Conservation (phyloP, 2,113 vertebrate genomes). For the Todiramphus chloris region DNA sequence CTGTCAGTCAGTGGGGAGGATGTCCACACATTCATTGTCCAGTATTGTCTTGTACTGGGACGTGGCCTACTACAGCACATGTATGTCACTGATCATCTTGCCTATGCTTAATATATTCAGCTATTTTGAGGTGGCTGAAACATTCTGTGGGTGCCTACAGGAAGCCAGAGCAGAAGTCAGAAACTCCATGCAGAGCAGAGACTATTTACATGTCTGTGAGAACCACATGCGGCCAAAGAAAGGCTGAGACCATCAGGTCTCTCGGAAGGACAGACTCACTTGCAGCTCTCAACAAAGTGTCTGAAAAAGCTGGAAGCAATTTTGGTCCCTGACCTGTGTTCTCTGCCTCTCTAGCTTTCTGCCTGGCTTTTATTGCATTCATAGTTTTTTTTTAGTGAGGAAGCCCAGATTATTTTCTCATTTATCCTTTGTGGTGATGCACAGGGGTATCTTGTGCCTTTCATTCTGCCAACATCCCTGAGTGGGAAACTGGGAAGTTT, state of each 20-base stretch:
- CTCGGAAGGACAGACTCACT: not conserved
- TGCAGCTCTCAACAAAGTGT: not conserved
- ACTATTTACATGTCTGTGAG: not conserved
- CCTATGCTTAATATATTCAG: not conserved
- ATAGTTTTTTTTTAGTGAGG: not conserved
- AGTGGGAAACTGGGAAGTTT: not conserved
- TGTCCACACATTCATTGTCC: not conserved
- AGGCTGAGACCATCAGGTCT: not conserved
- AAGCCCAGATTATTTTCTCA: not conserved
- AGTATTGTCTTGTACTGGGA: not conserved
- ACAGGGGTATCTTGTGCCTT: not conserved
- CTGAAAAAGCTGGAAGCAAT: not conserved
- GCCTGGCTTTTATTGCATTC: not conserved
- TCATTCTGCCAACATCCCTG: not conserved
- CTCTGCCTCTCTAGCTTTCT: not conserved
- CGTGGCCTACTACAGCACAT: not conserved
- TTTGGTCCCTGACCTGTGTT: not conserved
- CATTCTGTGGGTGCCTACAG: not conserved
- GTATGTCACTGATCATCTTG: not conserved
- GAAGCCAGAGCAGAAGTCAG: not conserved
- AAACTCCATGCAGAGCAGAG: not conserved
- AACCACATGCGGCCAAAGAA: rapidly evolving
- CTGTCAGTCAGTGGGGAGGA: not conserved
- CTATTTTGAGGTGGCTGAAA: not conserved
- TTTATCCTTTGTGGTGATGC: not conserved